Evolutionary conservation across 2,113 vertebrate species (phyloP).

Genomic region (Euleptes europaea): DNA sequence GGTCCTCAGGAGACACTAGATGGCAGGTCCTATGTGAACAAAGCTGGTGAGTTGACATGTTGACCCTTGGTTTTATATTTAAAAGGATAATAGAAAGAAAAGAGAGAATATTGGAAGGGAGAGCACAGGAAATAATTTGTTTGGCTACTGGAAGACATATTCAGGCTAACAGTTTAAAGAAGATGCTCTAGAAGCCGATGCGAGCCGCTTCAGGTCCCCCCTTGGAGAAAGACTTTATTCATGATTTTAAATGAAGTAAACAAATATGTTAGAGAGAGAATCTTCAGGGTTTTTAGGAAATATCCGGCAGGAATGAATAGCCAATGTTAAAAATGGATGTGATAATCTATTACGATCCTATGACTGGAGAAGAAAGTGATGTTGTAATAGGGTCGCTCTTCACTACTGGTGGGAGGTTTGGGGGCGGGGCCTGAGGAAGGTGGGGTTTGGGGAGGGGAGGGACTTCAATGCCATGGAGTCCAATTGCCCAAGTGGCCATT

Average conservation of each 20-base stretch:
- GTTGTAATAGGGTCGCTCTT: too few species aligned
- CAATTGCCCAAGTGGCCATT: too few species aligned
- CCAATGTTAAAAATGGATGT: neutral
- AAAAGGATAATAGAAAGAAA: neutral
- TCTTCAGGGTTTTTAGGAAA: neutral
- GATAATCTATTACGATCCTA: conserved; percentile 31
- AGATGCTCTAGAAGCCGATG: neutral
- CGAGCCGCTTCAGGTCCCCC: too few species aligned
- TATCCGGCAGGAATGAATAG: neutral
- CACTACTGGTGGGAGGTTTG: too few species aligned
- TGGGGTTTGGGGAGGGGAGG: too few species aligned
- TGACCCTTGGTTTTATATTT: neutral
- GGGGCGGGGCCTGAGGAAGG: too few species aligned
- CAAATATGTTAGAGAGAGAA: too few species aligned
- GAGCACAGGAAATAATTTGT: neutral
- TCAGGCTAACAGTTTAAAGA: neutral
- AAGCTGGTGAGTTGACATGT: neutral
- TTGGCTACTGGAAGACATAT: neutral
- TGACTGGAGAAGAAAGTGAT: neutral
- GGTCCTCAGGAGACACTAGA: neutral
- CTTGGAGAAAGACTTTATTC: too few species aligned
- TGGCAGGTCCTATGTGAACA: neutral
- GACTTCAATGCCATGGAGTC: too few species aligned
- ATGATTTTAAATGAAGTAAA: too few species aligned
- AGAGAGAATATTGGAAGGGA: neutral